A percentile compares a stretch with the other conserved stretches of the same genome.
phyloP scores from a whole-genome alignment of 92 coral and sea anemone genomes.

The Phenganax stokvisi region DNA sequence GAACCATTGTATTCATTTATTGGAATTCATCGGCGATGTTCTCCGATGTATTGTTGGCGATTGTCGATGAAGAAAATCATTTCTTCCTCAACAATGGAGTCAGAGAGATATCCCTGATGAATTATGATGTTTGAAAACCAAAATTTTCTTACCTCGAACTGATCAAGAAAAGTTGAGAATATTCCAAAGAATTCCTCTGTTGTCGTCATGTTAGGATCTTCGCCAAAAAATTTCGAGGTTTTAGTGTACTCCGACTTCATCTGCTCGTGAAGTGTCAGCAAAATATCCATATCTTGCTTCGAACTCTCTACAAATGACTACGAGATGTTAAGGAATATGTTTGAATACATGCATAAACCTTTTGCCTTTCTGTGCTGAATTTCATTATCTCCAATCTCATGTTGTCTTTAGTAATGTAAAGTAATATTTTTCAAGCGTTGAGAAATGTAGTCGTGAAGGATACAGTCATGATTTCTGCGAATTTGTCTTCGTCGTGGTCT shows the following conservation, averaged over 20 bases:
- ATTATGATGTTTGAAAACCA: neutral
- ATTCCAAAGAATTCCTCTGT: conserved; percentile 97
- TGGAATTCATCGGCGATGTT: neutral
- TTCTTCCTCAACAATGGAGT: neutral
- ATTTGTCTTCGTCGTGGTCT: conserved; percentile 75
- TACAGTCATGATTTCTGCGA: conserved; percentile 83
- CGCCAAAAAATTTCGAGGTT: conserved; percentile 80
- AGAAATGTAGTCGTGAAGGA: conserved; percentile 33
- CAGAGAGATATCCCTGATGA: neutral
- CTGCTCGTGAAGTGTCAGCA: conserved; percentile 64
- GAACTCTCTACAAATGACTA: conserved; percentile 78
- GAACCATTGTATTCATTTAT: neutral
- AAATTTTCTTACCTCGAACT: conserved; percentile 64
- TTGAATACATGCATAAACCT: neutral
- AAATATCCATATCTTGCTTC: conserved; percentile 70
- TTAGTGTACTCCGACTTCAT: conserved; percentile 64
- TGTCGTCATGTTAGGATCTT: conserved; percentile 61
- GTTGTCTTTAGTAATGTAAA: too few species aligned
- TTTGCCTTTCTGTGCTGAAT: neutral
- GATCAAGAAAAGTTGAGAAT: conserved; percentile 76
- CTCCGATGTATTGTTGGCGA: neutral
- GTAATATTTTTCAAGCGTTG: neutral
- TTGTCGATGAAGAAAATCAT: neutral
- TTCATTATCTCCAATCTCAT: too few species aligned
- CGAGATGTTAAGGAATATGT: conserved; percentile 15